Percentiles rank a stretch among this genome's conserved stretches.
phyloP scores from a whole-genome alignment of 2,113 vertebrate genomes.

The Ptilorrhoa leucosticta region DNA sequence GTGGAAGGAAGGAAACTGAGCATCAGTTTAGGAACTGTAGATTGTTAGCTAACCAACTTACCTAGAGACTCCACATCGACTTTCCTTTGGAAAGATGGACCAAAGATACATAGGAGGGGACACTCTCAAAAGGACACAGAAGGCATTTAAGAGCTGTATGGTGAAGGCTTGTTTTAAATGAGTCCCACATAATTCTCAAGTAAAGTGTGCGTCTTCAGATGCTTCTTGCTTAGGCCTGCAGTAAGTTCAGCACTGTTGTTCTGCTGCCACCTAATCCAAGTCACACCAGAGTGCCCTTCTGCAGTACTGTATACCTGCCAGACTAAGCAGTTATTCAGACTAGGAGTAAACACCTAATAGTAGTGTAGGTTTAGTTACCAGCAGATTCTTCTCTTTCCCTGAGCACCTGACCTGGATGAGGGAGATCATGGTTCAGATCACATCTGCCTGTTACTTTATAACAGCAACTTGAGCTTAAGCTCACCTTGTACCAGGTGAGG shows the following conservation, averaged over 20 bases:
- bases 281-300: not conserved
- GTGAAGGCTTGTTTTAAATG: not conserved
- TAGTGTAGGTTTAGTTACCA: not conserved
- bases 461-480: not conserved
- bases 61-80: not conserved
- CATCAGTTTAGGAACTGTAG: not conserved
- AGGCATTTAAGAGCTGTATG: not conserved
- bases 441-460: not conserved
- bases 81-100: not conserved
- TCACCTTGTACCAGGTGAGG: not conserved
- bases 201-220: not conserved
- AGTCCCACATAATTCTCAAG: not conserved
- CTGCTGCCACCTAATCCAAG: not conserved
- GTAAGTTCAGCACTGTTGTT: not conserved
- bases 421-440: not conserved
- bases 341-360: rapidly evolving
- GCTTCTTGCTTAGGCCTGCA: not conserved
- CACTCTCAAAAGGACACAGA: not conserved
- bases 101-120: not conserved
- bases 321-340: not conserved
- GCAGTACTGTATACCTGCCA: not conserved
- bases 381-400: not conserved
- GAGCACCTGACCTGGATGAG: not conserved
- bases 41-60: not conserved
- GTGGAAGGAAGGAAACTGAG: not conserved